Base-by-base conservation (phyloP, 2,888 invertebrate species). In the Papilio gigon region DNA sequence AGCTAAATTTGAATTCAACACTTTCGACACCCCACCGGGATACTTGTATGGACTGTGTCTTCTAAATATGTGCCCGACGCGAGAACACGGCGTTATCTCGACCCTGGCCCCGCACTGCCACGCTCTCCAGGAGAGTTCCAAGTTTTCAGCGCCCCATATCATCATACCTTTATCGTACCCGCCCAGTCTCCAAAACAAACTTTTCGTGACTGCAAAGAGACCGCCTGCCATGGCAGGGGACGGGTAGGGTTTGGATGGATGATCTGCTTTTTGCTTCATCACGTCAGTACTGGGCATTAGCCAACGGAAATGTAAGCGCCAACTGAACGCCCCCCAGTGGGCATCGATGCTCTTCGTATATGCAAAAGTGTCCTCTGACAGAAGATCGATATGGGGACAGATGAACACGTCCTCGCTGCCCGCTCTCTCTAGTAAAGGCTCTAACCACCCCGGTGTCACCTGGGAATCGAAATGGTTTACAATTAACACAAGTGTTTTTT, bases 101-200 rank as follows among this genome's bases (percentile, higher is more conserved):
- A 98, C 94, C 69, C 94, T 93, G 0, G 98, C 98, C 0, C 98
- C 98, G 78, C 98, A 98, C 82, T 98, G 97, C 98, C 98, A 98
- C 0, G 97, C 97, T 74, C 99, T 94, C 88, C 99, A 98, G 0
- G 99, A 99, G 84, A 99, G 93, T 88, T 99, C 99, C 40, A 99
- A 93, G 87, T 99, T 99, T 87, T 99, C 99, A 0, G 98, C 99
- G 4, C 99, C 99, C 99, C 99, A 99, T 71, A 99, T 98, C 76
- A 95, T 94, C 95, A 95, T 95, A 14, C 93, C 92, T 77, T 94
- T 93, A 74, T 95, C 95, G 75, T 95, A 95, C 8, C 94, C 93
- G 0, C 98, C 98, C 17, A 97, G 88, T 73, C 97, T 95, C 90
- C 96, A 97, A 82, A 98, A 98, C 75, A 97, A 96, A 63, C 95